Base-by-base conservation (phyloP, 2,888 invertebrate genomes). In the Amphipyra berbera region DNA sequence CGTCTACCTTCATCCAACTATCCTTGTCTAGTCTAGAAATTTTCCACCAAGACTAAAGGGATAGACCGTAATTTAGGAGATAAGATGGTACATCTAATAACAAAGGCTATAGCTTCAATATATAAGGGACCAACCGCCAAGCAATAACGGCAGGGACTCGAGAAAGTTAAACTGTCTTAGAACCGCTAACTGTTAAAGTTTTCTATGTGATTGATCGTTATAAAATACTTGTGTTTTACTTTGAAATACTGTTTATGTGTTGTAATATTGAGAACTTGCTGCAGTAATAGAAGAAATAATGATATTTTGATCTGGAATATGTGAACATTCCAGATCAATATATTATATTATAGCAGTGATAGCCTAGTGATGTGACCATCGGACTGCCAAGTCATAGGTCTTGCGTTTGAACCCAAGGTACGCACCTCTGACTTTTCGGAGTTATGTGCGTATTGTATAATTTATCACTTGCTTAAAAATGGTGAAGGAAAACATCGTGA, bases 51-150 rank as follows among this genome's bases (percentile, higher is more conserved):
- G 41, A 13, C 21, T 41, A 30, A 33, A 57, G 56, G 40, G 33
- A 45, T 42, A 41, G 52, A 73, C 70, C 73, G 68, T 71, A 42
- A 73, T 71, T 71, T 73, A 62, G 37, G n/a, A 73, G 68, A 68
- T 62, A 73, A 68, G 54, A 71, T 62, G 47, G 69, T 45, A 30
- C 49, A 35, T 49, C 41, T 67, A 66, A 73, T 70, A 70, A 49
- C 56, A 42, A 9, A 13, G 13, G 7, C 27, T 73, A 56, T 50
- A 72, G 63, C 56, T 70, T 41, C 30, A 14, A 65, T 58, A 45
- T 61, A 40, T 55, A 62, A 61, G 50, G 70, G 68, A 41, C 73
- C 33, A 48, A 63, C 70, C 58, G 2, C 64, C 50, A 37, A 47
- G 50, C 42, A 58, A 73, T 68, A 68, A 73, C 37, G 56, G 38